Conservation (phyloP, 1,140 invertebrate genomes). For the Neoseiulus cucumeris region DNA sequence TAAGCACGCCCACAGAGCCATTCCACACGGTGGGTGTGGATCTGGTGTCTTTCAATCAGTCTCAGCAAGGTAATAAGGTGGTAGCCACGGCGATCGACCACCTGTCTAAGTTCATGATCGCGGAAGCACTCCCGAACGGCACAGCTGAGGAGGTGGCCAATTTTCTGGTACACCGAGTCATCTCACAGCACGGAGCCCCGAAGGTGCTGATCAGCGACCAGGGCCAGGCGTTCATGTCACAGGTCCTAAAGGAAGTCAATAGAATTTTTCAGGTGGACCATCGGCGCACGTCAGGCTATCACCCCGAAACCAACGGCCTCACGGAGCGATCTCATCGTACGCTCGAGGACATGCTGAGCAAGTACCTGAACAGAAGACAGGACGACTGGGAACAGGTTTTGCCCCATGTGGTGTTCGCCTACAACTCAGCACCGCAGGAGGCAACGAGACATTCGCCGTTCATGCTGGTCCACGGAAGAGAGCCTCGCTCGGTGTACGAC, state of each 20-base stretch:
- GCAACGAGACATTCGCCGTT: slow-evolving; percentile 26
- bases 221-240: slow-evolving; percentile 18
- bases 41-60: slow-evolving; percentile 22
- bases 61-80: slow-evolving; percentile 20
- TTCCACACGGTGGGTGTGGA: slow-evolving; percentile 24
- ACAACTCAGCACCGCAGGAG: slow-evolving; percentile 29
- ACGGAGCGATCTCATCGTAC: slow-evolving; percentile 17
- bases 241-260: slow-evolving; percentile 12
- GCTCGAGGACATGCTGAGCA: slow-evolving; percentile 11
- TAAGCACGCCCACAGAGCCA: slow-evolving; percentile 15
- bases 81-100: slow-evolving; percentile 22
- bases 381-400: slow-evolving; percentile 30
- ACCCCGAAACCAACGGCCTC: no score
- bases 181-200: slow-evolving; percentile 16
- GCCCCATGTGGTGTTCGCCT: slow-evolving; percentile 27
- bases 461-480: slow-evolving; percentile 29
- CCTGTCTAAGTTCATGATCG: slow-evolving; percentile 23
- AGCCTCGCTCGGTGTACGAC: no score
- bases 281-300: slow-evolving; percentile 17
- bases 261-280: slow-evolving; percentile 18
- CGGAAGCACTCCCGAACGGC: slow-evolving; percentile 19
- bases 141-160: slow-evolving; percentile 19
- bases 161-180: slow-evolving; percentile 18
- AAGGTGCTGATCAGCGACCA: slow-evolving; percentile 17
- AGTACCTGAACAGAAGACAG: slow-evolving; percentile 23